Evolutionary conservation across 2,113 vertebrate genomes (phyloP), one percentile per base, ranked within the genome.

Genomic region (Nanger granti): DNA sequence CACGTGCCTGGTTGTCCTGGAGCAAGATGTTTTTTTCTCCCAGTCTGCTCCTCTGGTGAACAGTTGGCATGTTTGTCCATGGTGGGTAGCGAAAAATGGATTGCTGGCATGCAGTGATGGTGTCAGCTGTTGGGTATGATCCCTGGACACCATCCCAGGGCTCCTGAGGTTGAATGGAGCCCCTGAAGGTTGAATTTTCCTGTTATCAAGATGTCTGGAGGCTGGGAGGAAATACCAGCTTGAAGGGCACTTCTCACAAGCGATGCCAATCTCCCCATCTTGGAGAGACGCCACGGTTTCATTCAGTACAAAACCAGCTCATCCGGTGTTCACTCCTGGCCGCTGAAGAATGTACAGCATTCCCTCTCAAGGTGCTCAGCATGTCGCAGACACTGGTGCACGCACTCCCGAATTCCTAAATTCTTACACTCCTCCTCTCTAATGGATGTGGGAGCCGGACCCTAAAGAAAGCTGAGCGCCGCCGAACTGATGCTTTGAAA

Each of bases 11-110:
- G 1, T 10, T 49, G 57, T 29, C 55, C 54, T 34, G 5, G 17
- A 28, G 69, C 55, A 18, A 49, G 62, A 4, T 44, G 3, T 29
- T 1, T 82, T 82, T 57, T 85, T 76, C 89, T 91, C 62, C 31
- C 6, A 14, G 37, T 20, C 2, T 13, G 26, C 52, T 80, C 18
- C 29, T 28, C 3, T 13, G 3, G 3, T 7, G 44, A 59, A n/a
- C 60, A 9, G n/a, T 31, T 3, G 34, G 29, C 5, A 0, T 31
- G 55, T 26, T n/a, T n/a, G 37, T n/a, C 52, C 3, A 18, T 17
- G 54, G 44, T 2, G 34, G 18, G 22, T 14, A 37, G n/a, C 0
- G 2, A 24, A 10, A 66, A 52, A 76, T 1, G 4, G 69, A 11
- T 52, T 4, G 20, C 59, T 4, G 2, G 73, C 24, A 0, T 12